Evolutionary conservation across 2,888 invertebrate species (phyloP).

Genomic region (Stenodera caucasica): DNA sequence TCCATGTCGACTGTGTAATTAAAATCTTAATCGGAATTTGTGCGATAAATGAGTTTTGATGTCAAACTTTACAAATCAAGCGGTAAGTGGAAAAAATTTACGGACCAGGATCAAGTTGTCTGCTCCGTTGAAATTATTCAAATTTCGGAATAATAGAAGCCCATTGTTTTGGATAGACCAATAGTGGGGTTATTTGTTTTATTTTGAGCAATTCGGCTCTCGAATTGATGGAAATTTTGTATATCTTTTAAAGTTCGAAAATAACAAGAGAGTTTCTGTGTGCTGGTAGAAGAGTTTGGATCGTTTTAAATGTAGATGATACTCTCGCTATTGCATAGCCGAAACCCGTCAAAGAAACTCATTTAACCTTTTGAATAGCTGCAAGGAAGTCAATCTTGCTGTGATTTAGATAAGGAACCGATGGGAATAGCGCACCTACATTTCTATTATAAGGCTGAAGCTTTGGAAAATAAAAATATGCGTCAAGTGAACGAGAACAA

Average conservation of each 20-base stretch:
- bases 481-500: constrained; percentile 16
- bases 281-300: neutral
- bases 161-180: constrained; percentile 13
- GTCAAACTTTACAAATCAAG: constrained; percentile 32
- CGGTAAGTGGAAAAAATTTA: constrained; percentile 40
- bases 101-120: neutral
- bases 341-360: constrained; percentile 45
- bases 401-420: constrained; percentile 47
- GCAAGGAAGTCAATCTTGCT: constrained; percentile 45
- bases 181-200: constrained; percentile 21
- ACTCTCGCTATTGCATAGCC: constrained; percentile 36
- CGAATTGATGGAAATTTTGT: no score
- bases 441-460: constrained; percentile 21
- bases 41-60: constrained; percentile 39
- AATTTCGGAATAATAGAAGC: constrained; percentile 30
- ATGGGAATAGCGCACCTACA: constrained; percentile 38
- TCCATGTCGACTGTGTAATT: constrained; percentile 30
- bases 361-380: constrained; percentile 46
- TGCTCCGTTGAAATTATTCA: constrained; percentile 37
- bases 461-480: constrained; percentile 29
- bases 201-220: constrained; percentile 9
- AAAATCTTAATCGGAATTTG: constrained; percentile 39
- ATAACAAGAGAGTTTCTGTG: neutral
- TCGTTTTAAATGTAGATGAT: constrained; percentile 40
- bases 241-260: no score